Percentiles rank a stretch among this genome's conserved stretches.
These are phyloP conservation scores for Crax fasciolata DNA, from an alignment of 2,797 vertebrate species.

Conservation along the genomic window DNA sequence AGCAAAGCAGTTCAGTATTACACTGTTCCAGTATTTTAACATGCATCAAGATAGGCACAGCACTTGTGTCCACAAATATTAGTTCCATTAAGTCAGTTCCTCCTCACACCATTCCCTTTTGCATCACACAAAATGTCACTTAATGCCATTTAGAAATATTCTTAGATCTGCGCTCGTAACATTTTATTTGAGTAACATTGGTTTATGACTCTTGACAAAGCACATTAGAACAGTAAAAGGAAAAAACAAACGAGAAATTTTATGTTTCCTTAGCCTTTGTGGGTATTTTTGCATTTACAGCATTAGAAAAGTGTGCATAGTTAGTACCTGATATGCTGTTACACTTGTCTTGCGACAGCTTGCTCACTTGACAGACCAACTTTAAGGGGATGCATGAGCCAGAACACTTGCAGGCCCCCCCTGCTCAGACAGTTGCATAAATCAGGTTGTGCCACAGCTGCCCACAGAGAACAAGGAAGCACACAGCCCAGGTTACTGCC, in stretches of 20 bases:
- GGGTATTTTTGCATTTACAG: background rate
- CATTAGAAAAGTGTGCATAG: background rate
- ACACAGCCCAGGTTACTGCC: background rate
- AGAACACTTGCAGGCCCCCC: background rate
- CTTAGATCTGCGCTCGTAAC: background rate
- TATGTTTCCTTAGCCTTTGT: background rate
- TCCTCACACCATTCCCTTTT: background rate
- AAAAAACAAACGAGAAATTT: background rate
- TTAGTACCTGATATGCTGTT: background rate
- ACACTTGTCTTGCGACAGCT: background rate
- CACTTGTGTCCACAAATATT: background rate
- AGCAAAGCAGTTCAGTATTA: background rate
- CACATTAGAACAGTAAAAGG: background rate
- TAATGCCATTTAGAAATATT: background rate
- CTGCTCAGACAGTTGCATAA: background rate
- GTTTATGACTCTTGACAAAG: background rate
- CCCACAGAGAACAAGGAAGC: background rate
- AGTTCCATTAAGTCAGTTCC: background rate
- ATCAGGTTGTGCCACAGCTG: background rate
- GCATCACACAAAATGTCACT: background rate
- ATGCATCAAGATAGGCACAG: background rate
- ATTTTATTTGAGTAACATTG: background rate
- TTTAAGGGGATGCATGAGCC: no score
- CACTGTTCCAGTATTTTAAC: background rate
- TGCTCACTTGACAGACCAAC: background rate